Base-by-base conservation (phyloP, 2,113 vertebrate genomes). In the Ptyas mucosa region DNA sequence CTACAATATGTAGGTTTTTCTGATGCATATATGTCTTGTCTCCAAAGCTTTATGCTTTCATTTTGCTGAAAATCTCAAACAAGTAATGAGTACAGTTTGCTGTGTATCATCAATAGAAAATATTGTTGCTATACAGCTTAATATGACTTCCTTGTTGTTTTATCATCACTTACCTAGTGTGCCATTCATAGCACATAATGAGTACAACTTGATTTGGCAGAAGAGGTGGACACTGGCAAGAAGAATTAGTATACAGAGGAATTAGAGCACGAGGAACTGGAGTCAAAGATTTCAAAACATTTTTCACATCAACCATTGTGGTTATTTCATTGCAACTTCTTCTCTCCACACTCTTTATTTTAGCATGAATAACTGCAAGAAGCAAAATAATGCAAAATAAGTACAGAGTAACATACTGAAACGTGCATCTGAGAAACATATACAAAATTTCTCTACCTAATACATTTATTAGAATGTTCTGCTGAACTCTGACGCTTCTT, bases 101-200 rank as follows among this genome's bases (percentile, higher is more conserved):
- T 51, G 10, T 15, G 3, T 24, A 21, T 15, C 8, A 23, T 51
- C 51, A 9, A 8, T 54, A 46, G 5, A 53, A 75, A 23, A 89
- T 21, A 43, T 10, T 23, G 5, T 5, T 89, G 34, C 23, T 49
- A 29, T 29, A 34, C 51, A 64, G 23, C 10, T 8, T 11, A 64
- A 10, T 26, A 49, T 29, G n/a, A 26, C 1, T 8, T 29, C 11
- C 26, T 86, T 34, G 91, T 10, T 23, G 0, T 8, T 0, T 14
- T 0, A 0, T 20, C 20, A 8, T 0, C 3, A 91, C 97, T 95
- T 95, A 98, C 98, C 98, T 97, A 23, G 98, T 98, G 11, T 96
- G 98, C 97, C 97, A 97, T 87, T 98, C 98, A 0, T 98, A 98
- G 92, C 98, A 98, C 98, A 98, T 98, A 94, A 98, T 98, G 88